Evolutionary conservation across 2,888 invertebrate species (phyloP).

Genomic region (Dryadula phaetusa): DNA sequence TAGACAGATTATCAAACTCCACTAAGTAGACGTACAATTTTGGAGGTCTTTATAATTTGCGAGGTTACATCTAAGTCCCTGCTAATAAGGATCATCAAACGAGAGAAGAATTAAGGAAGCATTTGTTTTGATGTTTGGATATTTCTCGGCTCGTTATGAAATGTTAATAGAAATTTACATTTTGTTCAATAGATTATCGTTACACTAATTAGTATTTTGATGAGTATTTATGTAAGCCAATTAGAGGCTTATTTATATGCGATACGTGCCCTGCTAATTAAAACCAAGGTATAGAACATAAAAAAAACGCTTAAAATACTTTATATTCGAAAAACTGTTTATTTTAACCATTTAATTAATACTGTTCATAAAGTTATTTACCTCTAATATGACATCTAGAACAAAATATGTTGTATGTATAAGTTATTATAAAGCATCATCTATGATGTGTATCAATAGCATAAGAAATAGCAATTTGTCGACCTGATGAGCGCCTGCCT

Average conservation of each 20-base stretch:
- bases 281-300: neutral
- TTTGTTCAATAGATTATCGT: slow-evolving; percentile 13
- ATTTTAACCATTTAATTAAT: neutral
- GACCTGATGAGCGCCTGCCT: slow-evolving; percentile 76
- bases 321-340: neutral
- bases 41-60: slow-evolving; percentile 77
- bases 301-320: neutral
- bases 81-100: slow-evolving; percentile 82
- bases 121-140: slow-evolving; percentile 80
- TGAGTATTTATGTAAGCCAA: neutral
- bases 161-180: slow-evolving; percentile 43
- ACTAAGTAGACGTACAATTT: slow-evolving; percentile 68
- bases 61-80: slow-evolving; percentile 79
- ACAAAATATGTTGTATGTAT: neutral
- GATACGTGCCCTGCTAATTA: neutral
- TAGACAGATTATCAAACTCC: slow-evolving; percentile 75
- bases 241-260: neutral
- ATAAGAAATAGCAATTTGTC: slow-evolving; percentile 63
- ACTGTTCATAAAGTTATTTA: neutral
- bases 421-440: neutral
- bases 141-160: slow-evolving; percentile 54
- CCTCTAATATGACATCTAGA: no score
- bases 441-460: slow-evolving; percentile 39
- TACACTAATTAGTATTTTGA: slow-evolving; percentile 2
- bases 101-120: slow-evolving; percentile 74